A percentile compares a stretch with the other conserved stretches of the same genome.
Evolutionary conservation across 2,797 vertebrate species (phyloP).

Genomic region (Orestias chungarensis): DNA sequence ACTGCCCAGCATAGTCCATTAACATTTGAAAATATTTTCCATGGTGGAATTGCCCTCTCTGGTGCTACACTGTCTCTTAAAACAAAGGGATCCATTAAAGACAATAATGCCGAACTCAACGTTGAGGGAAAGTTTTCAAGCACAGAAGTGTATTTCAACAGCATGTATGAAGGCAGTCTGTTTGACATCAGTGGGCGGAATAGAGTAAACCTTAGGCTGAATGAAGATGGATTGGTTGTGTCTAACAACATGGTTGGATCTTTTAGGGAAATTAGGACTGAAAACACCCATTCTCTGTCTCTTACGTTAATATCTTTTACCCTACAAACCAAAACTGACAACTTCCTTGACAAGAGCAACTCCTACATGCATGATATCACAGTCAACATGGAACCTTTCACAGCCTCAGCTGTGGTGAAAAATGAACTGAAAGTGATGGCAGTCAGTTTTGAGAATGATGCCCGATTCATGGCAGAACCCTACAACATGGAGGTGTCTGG

Average conservation of each 20-base stretch:
- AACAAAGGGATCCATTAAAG: constrained; percentile 82
- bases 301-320: constrained; percentile 80
- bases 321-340: constrained; percentile 85
- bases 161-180: constrained; percentile 82
- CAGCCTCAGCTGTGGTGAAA: constrained; percentile 75
- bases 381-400: constrained; percentile 80
- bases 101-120: constrained; percentile 84
- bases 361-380: constrained; percentile 89
- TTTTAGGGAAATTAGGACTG: constrained; percentile 83
- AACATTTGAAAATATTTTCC: constrained; percentile 87
- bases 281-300: constrained; percentile 83
- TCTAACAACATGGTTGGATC: constrained; percentile 88
- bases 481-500: constrained; percentile 85
- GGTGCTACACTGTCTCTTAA: constrained; percentile 83
- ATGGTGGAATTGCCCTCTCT: constrained; percentile 80
- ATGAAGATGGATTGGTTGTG: constrained; percentile 84
- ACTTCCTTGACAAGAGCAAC: constrained; percentile 82
- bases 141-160: constrained; percentile 81
- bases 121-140: constrained; percentile 84
- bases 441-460: constrained; percentile 82
- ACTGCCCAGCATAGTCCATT: constrained; percentile 83
- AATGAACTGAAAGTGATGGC: constrained; percentile 84
- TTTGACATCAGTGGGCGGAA: constrained; percentile 85
- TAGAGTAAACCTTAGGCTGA: constrained; percentile 84
- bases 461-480: constrained; percentile 80